Evolutionary conservation across 2,113 vertebrate genomes (phyloP).

Genomic region (Phoxinus phoxinus): DNA sequence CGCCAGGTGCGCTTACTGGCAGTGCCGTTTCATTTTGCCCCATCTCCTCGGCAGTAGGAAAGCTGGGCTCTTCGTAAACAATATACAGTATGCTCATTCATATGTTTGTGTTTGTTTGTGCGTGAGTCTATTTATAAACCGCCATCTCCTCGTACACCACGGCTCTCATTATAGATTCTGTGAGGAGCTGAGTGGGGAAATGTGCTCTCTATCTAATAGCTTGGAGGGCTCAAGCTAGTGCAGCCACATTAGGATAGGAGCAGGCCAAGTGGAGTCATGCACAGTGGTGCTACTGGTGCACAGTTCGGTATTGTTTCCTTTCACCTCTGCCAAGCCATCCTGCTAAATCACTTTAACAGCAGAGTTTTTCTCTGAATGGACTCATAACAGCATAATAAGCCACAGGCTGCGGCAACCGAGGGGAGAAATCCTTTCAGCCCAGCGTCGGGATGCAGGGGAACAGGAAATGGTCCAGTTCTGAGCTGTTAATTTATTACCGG

Average conservation of each 20-base stretch:
- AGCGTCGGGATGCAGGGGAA: slow-evolving; percentile 28
- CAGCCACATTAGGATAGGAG: slow-evolving; percentile 30
- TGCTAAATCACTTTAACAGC: slow-evolving; percentile 65
- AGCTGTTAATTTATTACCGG: slow-evolving; percentile 53
- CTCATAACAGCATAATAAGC: slow-evolving; percentile 64
- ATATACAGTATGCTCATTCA: not conserved
- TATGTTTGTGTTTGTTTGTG: not conserved
- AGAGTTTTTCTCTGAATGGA: slow-evolving; percentile 57
- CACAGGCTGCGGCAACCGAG: slow-evolving; percentile 54
- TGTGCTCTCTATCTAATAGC: slow-evolving; percentile 42
- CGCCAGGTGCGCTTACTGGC: not conserved
- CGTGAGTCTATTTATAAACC: slow-evolving; percentile 9
- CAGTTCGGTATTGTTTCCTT: slow-evolving; percentile 50
- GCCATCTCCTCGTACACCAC: not conserved
- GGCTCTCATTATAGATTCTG: slow-evolving; percentile 30
- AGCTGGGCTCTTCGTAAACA: not conserved
- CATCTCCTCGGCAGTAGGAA: not conserved
- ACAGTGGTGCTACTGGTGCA: slow-evolving; percentile 41
- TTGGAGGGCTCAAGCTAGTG: slow-evolving; percentile 16
- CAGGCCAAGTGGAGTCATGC: slow-evolving; percentile 53
- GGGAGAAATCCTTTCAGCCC: slow-evolving; percentile 56
- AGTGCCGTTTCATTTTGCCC: not conserved
- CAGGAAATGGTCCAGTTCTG: slow-evolving; percentile 54
- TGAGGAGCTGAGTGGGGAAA: slow-evolving; percentile 32
- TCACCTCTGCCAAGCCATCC: slow-evolving; percentile 55